Evolutionary conservation across 1,140 invertebrate genomes (phyloP), one percentile per base, ranked within the genome.

Genomic region (Bathynomus jamesi): DNA sequence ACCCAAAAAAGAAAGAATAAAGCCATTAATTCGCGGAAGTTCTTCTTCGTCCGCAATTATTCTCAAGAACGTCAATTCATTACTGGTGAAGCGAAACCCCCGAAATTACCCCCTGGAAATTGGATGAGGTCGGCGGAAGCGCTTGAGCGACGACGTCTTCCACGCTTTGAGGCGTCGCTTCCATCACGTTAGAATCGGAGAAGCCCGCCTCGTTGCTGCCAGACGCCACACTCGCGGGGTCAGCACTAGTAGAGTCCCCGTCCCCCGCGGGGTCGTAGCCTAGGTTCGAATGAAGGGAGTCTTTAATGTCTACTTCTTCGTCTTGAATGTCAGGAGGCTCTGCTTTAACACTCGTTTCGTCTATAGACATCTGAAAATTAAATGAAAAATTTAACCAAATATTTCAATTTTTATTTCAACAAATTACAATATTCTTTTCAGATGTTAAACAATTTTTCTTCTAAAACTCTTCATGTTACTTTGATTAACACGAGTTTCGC

Each of bases 21-120:
- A 60, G n/a, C 1, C 21, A 25, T 17, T 21, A 70, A 0, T 25
- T 40, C 3, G 3, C 17, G 24, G 17, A 24, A 4, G 21, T 65
- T 21, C n/a, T 29, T 25, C 24, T 25, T 21, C 21, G n/a, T n/a
- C n/a, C n/a, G n/a, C n/a, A n/a, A n/a, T n/a, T n/a, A n/a, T n/a
- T n/a, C n/a, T n/a, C n/a, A n/a, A n/a, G n/a, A n/a, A n/a, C n/a
- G n/a, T n/a, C n/a, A n/a, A n/a, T n/a, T n/a, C n/a, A n/a, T n/a
- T n/a, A n/a, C n/a, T n/a, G n/a, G n/a, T n/a, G n/a, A n/a, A n/a
- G n/a, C n/a, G n/a, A n/a, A n/a, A n/a, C n/a, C n/a, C n/a, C n/a
- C n/a, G n/a, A n/a, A n/a, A n/a, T 71, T 61, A 76, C 75, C 67
- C 71, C 75, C 71, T 76, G 75, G 27, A 76, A 70, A 64, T 72